Conservation (phyloP, 2,888 invertebrate genomes). For the Cancer borealis region DNA sequence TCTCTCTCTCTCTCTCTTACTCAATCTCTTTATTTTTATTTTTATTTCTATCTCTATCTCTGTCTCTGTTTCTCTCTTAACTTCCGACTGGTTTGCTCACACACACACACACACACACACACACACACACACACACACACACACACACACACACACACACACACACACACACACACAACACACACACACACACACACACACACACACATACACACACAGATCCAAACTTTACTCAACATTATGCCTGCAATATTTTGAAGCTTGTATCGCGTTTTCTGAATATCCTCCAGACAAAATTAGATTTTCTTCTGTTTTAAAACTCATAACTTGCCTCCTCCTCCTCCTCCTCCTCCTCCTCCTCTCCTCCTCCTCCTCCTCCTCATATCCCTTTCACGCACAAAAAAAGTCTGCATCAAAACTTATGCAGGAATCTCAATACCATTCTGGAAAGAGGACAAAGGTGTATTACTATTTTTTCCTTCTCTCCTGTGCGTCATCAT, state of each 20-base stretch:
- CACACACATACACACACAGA: constrained; percentile 7
- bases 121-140: constrained; percentile 1
- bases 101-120: not conserved
- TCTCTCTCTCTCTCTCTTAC: not conserved
- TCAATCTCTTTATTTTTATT: not conserved
- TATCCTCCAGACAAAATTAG: constrained; percentile 9
- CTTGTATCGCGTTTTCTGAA: constrained; percentile 28
- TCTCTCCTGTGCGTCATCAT: not conserved
- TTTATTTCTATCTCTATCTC: not conserved
- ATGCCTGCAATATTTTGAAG: constrained; percentile 13
- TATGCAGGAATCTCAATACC: not conserved
- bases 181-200: too few relatives aligned
- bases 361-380: not conserved
- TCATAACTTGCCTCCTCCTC: not conserved
- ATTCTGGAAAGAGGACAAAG: constrained; percentile 25
- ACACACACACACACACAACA: too few relatives aligned
- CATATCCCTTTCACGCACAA: not conserved
- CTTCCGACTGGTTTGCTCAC: not conserved
- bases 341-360: not conserved
- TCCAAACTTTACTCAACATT: constrained; percentile 33
- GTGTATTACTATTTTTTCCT: not conserved
- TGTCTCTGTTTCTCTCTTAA: not conserved
- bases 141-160: not conserved
- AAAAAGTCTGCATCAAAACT: constrained; percentile 18
- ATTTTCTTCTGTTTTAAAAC: constrained; percentile 7